phyloP scores from a whole-genome alignment of 2,113 vertebrate genomes.

The Pomatostomus ruficeps region DNA sequence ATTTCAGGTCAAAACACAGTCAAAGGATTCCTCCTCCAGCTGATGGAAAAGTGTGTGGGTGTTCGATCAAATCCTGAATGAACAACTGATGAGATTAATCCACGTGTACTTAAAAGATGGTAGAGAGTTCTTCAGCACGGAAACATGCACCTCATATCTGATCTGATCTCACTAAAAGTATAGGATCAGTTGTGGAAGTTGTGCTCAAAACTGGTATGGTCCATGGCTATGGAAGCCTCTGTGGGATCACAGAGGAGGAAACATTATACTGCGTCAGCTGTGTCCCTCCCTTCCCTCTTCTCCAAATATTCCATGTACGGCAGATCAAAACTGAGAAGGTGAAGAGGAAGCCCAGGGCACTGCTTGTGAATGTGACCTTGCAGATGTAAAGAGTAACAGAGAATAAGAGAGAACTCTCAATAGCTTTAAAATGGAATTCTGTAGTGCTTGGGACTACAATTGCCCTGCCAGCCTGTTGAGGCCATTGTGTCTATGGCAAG shows the following conservation, averaged over 20 bases:
- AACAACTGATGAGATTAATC: not conserved
- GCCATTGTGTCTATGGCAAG: not conserved
- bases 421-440: not conserved
- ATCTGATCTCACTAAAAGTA: not conserved
- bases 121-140: not conserved
- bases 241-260: not conserved
- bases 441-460: not conserved
- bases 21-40: not conserved
- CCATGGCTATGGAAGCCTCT: not conserved
- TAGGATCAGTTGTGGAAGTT: fast-evolving
- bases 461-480: not conserved
- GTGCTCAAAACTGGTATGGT: not conserved
- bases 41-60: not conserved
- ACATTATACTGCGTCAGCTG: not conserved
- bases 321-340: not conserved
- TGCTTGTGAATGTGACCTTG: not conserved
- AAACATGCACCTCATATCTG: not conserved
- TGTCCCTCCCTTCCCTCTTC: not conserved
- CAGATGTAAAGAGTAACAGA: not conserved
- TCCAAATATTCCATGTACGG: not conserved
- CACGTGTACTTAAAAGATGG: not conserved
- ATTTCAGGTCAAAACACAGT: not conserved
- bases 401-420: not conserved
- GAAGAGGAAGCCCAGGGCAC: not conserved
- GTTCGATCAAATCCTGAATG: not conserved